A percentile compares a stretch with the other conserved stretches of the same genome.
These are phyloP conservation scores for Cynopterus sphinx DNA, from an alignment of 2,797 vertebrate genomes.

Conservation along the genomic window DNA sequence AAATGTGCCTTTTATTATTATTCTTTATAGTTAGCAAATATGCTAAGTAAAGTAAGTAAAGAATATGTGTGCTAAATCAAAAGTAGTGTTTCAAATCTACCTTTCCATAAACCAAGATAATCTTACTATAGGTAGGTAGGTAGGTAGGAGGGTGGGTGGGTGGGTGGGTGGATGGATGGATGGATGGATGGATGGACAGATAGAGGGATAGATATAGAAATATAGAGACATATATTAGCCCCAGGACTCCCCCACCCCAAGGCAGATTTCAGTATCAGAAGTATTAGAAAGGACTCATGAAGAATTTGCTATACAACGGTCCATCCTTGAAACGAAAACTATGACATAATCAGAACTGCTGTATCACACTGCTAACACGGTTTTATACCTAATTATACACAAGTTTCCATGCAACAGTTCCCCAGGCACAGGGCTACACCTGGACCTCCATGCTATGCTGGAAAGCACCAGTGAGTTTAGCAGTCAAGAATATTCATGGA, in stretches of 20 bases:
- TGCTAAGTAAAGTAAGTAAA: background rate
- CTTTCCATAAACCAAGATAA: background rate
- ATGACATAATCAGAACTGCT: background rate
- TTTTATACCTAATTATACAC: background rate
- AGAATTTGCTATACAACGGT: background rate
- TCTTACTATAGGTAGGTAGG: no score
- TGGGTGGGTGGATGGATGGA: no score
- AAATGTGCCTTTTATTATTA: background rate
- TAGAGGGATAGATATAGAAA: no score
- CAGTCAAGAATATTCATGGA: background rate
- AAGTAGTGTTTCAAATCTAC: background rate
- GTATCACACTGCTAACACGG: background rate
- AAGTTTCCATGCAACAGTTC: background rate
- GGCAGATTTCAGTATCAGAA: background rate
- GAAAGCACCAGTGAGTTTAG: background rate
- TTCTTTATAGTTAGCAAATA: background rate
- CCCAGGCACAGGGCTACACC: background rate
- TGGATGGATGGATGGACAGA: no score
- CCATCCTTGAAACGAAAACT: background rate
- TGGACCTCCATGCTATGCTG: background rate
- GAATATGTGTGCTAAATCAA: background rate
- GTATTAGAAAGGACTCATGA: background rate
- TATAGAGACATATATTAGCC: background rate
- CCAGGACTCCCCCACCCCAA: background rate
- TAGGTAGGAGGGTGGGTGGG: no score